phyloP scores from a whole-genome alignment of 2,888 invertebrate genomes.

The Pogonocherus hispidulus region DNA sequence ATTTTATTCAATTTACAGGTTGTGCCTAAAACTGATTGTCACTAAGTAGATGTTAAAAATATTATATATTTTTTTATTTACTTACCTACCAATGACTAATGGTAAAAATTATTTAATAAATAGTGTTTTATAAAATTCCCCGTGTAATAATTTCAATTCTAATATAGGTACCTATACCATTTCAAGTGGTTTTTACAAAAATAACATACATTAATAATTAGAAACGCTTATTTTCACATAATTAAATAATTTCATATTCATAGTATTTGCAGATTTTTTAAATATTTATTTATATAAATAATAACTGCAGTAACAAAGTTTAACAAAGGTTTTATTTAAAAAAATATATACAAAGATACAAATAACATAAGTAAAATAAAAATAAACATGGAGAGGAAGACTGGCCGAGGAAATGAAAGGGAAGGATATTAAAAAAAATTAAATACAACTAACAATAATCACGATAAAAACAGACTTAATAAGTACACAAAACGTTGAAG shows the following conservation, averaged over 20 bases:
- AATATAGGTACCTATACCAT: too few species aligned
- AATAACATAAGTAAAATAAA: conserved; percentile 11
- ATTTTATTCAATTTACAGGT: conserved; percentile 36
- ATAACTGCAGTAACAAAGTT: not conserved
- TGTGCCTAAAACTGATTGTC: conserved; percentile 42
- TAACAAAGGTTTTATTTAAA: not conserved
- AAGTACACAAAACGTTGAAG: not conserved
- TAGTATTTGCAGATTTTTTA: too few species aligned
- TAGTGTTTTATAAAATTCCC: conserved; percentile 30
- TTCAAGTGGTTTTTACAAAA: too few species aligned
- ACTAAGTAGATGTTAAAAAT: conserved; percentile 35
- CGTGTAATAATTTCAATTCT: not conserved
- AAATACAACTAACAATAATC: conserved; percentile 20
- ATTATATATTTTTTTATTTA: conserved; percentile 47
- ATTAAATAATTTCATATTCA: too few species aligned
- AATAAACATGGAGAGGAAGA: not conserved
- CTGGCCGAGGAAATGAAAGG: conserved; percentile 7
- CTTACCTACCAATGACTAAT: conserved; percentile 35
- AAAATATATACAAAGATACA: conserved; percentile 17
- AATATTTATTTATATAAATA: too few species aligned
- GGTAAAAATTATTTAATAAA: conserved; percentile 38
- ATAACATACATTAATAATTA: too few species aligned
- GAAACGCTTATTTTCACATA: too few species aligned
- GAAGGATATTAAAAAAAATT: not conserved
- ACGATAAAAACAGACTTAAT: conserved; percentile 23